Conservation (phyloP, 2,888 invertebrate species). For the Apotomis capreana region DNA sequence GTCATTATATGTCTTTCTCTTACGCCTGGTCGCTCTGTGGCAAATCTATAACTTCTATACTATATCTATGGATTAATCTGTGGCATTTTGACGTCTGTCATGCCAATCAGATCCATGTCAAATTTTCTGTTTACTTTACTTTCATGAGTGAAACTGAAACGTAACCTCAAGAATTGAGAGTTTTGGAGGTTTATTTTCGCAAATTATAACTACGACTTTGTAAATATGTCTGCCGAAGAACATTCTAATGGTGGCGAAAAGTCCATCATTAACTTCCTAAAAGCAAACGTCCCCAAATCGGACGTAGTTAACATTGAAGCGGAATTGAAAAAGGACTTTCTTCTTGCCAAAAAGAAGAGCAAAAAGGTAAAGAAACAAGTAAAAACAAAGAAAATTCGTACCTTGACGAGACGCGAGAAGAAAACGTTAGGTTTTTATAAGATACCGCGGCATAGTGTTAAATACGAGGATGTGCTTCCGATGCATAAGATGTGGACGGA, state of each 20-base stretch:
- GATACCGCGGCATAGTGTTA: conserved; percentile 84
- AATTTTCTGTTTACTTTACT: too few species aligned
- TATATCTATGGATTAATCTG: too few species aligned
- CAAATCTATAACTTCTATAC: too few species aligned
- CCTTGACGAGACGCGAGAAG: conserved; percentile 84
- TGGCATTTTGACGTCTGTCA: too few species aligned
- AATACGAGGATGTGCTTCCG: conserved; percentile 85
- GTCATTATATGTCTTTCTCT: too few species aligned
- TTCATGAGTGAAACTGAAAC: too few species aligned
- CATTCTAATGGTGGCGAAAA: conserved; percentile 54
- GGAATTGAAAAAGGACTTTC: conserved; percentile 73
- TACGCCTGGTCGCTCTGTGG: too few species aligned
- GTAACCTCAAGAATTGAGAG: too few species aligned
- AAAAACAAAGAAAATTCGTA: conserved; percentile 72
- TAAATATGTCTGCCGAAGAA: conserved; percentile 55
- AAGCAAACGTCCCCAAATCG: conserved; percentile 63
- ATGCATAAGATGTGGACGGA: conserved; percentile 88
- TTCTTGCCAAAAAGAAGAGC: conserved; percentile 70
- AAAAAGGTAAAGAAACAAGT: conserved; percentile 69
- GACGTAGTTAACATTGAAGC: conserved; percentile 62
- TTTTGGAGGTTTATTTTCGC: neutral
- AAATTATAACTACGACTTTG: neutral
- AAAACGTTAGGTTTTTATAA: conserved; percentile 85
- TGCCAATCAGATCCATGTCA: too few species aligned
- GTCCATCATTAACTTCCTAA: conserved; percentile 68